Base-by-base conservation (phyloP, 2,113 vertebrate species). In the Salvator merianae region DNA sequence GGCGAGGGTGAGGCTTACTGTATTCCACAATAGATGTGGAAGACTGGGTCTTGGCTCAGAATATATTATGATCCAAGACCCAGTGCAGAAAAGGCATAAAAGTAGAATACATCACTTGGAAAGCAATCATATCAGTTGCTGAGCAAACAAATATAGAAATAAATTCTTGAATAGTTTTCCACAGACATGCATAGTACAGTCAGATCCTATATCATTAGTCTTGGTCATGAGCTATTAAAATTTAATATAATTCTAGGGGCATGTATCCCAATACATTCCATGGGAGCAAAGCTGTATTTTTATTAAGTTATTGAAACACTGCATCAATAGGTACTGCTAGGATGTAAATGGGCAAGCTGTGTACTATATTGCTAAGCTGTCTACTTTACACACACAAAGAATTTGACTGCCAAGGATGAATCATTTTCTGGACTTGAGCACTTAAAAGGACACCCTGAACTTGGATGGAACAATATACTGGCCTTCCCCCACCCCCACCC, bases 301-400 rank as follows among this genome's bases (percentile, higher is more conserved):
- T 14, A 24, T 36, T 2, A n/a, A n/a, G n/a, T 1, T 4, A 1
- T 3, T 59, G 32, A 30, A 34, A 77, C 71, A 75, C 76, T 73
- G 47, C 65, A 78, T 82, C 73, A 84, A 82, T 0, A 59, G 70
- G 53, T 10, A 5, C 53, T 80, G 85, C 88, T 81, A 81, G 28
- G 32, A 53, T 59, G 12, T 32, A 70, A 13, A 55, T 5, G 5
- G 36, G 9, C 24, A 59, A 20, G 3, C 18, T 1, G 72, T 83
- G 76, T 76, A 38, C 13, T 0, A 0, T 76, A 34, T 18, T 0
- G 0, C 0, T 50, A 8, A 65, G 71, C 0, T 0, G 0, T 62
- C 68, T 0, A 0, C 28, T 69, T 89, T 82, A 6, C 63, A 78
- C 53, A 0, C 0, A 0, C 4, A 40, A 2, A 63, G 28, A 36